phyloP scores from a whole-genome alignment of 1,140 invertebrate species.

The Drosophila lini region DNA sequence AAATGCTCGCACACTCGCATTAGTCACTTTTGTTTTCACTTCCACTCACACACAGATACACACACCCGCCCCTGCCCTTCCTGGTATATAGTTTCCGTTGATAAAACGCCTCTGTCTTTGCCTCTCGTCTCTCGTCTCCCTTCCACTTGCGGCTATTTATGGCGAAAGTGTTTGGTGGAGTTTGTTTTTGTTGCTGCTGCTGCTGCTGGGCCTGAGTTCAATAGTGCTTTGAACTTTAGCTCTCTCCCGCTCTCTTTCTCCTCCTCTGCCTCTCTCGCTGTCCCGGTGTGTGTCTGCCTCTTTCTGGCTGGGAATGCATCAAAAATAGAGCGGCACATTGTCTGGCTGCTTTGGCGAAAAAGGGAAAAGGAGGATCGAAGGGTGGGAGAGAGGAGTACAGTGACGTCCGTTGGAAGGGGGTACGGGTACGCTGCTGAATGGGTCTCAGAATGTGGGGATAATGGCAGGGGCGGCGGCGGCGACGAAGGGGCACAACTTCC shows the following conservation, averaged over 20 bases:
- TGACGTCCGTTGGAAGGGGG: slow-evolving; percentile 10
- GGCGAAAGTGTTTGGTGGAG: slow-evolving; percentile 73
- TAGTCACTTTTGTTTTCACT: slow-evolving; percentile 81
- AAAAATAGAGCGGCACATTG: slow-evolving; percentile 79
- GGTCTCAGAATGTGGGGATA: slow-evolving; percentile 21
- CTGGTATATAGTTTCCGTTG: slow-evolving; percentile 36
- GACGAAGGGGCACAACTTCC: slow-evolving; percentile 56
- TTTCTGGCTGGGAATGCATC: slow-evolving; percentile 59
- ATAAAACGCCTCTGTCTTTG: slow-evolving; percentile 26
- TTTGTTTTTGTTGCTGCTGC: slow-evolving; percentile 32
- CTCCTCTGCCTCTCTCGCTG: slow-evolving; percentile 7
- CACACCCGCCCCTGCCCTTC: not conserved
- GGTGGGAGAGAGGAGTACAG: not conserved
- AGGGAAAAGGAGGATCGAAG: slow-evolving; percentile 3
- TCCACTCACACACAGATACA: slow-evolving; percentile 21
- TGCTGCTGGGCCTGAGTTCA: slow-evolving; percentile 59
- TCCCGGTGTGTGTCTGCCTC: slow-evolving; percentile 30
- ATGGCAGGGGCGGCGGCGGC: slow-evolving; percentile 4
- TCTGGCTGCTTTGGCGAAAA: slow-evolving; percentile 58
- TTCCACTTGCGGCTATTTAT: slow-evolving; percentile 67
- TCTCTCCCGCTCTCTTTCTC: slow-evolving; percentile 16
- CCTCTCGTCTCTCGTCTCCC: slow-evolving; percentile 23
- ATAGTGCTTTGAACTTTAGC: slow-evolving; percentile 81
- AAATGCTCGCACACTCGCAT: slow-evolving; percentile 66
- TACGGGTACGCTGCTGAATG: slow-evolving; percentile 11